Evolutionary conservation across 1,140 invertebrate species (phyloP).

Genomic region (Leptinotarsa lineolata): DNA sequence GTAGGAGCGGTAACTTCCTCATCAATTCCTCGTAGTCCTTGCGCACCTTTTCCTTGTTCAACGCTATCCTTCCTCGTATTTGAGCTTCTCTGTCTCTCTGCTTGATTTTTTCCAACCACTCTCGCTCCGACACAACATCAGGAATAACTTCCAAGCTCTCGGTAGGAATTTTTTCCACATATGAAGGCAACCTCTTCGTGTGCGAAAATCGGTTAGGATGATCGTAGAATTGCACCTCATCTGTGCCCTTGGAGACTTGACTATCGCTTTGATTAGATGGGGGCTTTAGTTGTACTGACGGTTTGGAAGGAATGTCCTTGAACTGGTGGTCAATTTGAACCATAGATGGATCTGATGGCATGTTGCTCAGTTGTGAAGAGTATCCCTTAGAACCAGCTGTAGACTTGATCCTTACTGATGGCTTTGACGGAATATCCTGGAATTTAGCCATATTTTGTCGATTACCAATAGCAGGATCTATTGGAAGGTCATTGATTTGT

Average conservation of each 20-base stretch:
- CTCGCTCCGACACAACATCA: conserved; percentile 36
- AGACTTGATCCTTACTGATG: neutral
- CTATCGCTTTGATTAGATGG: conserved; percentile 5
- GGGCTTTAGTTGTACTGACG: neutral
- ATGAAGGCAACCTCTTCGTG: conserved; percentile 26
- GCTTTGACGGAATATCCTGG: neutral
- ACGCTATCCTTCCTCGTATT: conserved; percentile 57
- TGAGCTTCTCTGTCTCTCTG: conserved; percentile 50
- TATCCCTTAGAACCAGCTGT: too few relatives aligned
- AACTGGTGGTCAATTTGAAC: neutral
- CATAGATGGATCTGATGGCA: neutral
- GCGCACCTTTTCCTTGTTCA: conserved; percentile 58
- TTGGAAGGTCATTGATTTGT: neutral
- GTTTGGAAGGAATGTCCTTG: conserved; percentile 16
- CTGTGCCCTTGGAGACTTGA: neutral
- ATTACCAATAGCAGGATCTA: neutral
- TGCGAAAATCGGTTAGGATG: conserved; percentile 38
- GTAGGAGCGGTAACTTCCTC: conserved; percentile 54
- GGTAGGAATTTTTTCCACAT: conserved; percentile 40
- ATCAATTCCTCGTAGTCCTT: conserved; percentile 59
- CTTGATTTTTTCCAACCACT: conserved; percentile 42
- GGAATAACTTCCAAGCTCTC: conserved; percentile 38
- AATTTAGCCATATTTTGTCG: neutral
- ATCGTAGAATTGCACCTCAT: conserved; percentile 42
- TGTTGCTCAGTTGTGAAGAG: too few relatives aligned